Conservation (phyloP, 2,888 invertebrate species). For the Nomada goodeniana region DNA sequence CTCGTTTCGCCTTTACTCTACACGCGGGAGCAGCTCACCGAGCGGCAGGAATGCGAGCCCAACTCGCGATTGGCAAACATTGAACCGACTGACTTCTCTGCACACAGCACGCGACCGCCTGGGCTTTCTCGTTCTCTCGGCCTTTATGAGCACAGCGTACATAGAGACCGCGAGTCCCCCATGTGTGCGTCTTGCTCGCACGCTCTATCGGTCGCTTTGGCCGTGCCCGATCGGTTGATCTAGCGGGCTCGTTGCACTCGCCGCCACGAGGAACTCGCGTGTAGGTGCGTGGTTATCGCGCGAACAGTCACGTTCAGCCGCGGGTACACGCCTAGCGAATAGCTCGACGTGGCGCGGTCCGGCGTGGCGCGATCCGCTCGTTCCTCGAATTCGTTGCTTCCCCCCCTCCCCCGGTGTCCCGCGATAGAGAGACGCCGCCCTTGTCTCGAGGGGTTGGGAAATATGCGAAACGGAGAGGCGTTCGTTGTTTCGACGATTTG, state of each 20-base stretch:
- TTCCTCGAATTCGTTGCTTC: constrained; percentile 55
- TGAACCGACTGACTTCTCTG: constrained; percentile 44
- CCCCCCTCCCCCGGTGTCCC: neutral
- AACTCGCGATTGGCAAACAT: constrained; percentile 79
- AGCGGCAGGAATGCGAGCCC: constrained; percentile 82
- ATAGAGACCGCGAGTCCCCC: too few species aligned
- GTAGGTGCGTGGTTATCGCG: constrained; percentile 64
- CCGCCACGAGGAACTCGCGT: constrained; percentile 21
- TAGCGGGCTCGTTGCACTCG: constrained; percentile 7
- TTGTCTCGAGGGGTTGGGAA: neutral
- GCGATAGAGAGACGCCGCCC: neutral
- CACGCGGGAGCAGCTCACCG: constrained; percentile 69
- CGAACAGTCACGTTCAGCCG: constrained; percentile 47
- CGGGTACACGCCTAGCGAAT: constrained; percentile 67
- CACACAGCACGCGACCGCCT: constrained; percentile 34
- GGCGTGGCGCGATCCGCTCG: constrained; percentile 51
- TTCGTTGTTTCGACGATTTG: too few species aligned
- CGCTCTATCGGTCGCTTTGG: constrained; percentile 6
- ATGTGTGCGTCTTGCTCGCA: neutral
- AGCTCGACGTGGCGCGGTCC: constrained; percentile 43
- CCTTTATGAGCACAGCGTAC: constrained; percentile 34
- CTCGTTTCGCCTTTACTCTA: constrained; percentile 67
- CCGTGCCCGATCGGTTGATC: constrained; percentile 16
- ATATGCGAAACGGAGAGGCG: too few species aligned
- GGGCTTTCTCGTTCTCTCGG: constrained; percentile 55